Evolutionary conservation across 1,140 invertebrate species (phyloP).

Genomic region (Lordiphosa stackelbergi): DNA sequence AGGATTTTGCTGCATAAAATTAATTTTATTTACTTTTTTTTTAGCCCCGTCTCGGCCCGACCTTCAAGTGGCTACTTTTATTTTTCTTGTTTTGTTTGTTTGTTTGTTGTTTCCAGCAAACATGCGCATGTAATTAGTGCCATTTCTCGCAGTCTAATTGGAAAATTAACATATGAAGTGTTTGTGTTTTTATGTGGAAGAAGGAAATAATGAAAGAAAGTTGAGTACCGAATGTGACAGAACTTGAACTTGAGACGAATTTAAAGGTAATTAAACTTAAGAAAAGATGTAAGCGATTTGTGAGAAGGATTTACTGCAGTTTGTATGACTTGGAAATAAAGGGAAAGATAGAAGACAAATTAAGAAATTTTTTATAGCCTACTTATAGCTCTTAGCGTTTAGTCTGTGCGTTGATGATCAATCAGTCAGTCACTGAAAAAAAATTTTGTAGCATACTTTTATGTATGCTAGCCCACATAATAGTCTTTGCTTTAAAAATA

Average conservation of each 20-base stretch:
- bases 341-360: no score
- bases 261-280: neutral
- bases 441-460: no score
- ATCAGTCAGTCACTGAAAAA: no score
- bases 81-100: slow-evolving; percentile 25
- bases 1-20: no score
- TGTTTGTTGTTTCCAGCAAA: slow-evolving; percentile 38
- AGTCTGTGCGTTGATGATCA: no score
- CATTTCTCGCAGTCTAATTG: slow-evolving; percentile 69
- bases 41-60: slow-evolving; percentile 25
- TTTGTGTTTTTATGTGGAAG: slow-evolving; percentile 42
- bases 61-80: slow-evolving; percentile 66
- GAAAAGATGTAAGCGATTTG: slow-evolving; percentile 1
- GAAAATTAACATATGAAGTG: slow-evolving; percentile 75
- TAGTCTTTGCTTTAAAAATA: no score
- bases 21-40: slow-evolving; percentile 66
- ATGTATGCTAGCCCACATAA: no score
- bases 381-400: no score
- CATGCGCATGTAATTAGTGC: slow-evolving; percentile 69
- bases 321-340: no score
- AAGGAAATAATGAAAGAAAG: slow-evolving; percentile 26
- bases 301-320: no score
- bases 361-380: no score
- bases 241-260: slow-evolving; percentile 40
- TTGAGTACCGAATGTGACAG: slow-evolving; percentile 27